These are phyloP conservation scores for Pachycephala philippinensis DNA, from an alignment of 2,113 vertebrate genomes.

Conservation along the genomic window DNA sequence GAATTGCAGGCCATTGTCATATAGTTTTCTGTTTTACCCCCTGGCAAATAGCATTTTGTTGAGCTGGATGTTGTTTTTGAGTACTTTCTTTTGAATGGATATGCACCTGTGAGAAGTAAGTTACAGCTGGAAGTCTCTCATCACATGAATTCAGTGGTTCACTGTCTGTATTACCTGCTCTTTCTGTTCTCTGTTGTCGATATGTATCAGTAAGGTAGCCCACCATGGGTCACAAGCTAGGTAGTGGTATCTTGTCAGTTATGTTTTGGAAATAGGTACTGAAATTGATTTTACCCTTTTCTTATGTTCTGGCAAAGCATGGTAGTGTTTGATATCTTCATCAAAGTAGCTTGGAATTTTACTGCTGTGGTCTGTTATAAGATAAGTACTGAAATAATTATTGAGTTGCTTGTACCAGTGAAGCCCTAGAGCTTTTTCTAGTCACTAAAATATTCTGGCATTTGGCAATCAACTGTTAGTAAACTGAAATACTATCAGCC, in stretches of 20 bases:
- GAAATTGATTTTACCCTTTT: not conserved
- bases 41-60: not conserved
- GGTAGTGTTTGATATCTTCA: not conserved
- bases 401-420: not conserved
- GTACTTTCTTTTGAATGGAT: not conserved
- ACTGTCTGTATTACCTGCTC: not conserved
- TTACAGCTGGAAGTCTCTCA: not conserved
- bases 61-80: not conserved
- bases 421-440: not conserved
- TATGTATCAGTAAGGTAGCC: not conserved
- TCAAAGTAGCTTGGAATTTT: not conserved
- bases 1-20: constrained; percentile 3
- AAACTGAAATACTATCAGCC: not conserved
- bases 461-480: not conserved
- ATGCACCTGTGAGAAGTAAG: not conserved
- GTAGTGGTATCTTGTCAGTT: not conserved
- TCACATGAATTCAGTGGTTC: not conserved
- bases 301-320: not conserved
- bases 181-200: not conserved
- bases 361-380: not conserved
- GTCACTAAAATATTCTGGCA: not conserved
- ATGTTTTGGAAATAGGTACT: not conserved
- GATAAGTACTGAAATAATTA: not conserved
- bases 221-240: not conserved
- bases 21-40: not conserved